A percentile compares a stretch with the other conserved stretches of the same genome.
Evolutionary conservation across 2,797 vertebrate genomes (phyloP).

Genomic region (Heterohyrax brucei): DNA sequence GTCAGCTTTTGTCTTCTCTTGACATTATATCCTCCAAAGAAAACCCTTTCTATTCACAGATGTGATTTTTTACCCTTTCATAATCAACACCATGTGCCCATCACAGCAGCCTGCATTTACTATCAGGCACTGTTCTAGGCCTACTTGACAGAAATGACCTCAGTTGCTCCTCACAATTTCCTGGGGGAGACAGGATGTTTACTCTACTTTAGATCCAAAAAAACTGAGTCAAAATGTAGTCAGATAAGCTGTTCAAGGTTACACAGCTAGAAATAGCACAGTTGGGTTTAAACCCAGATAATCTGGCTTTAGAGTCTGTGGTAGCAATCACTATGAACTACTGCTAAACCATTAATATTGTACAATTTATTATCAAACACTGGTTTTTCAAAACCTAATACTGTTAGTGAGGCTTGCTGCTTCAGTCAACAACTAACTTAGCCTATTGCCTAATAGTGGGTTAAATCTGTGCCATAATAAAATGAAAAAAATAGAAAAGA

Average conservation of each 20-base stretch:
- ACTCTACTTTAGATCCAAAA: neutral
- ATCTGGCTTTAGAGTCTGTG: neutral
- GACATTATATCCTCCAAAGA: neutral
- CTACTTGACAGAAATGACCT: neutral
- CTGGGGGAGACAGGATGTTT: neutral
- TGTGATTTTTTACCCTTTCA: neutral
- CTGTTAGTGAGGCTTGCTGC: neutral
- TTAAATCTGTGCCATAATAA: neutral
- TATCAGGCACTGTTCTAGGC: conserved; percentile 48
- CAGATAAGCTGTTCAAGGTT: neutral
- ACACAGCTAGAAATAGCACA: conserved; percentile 10
- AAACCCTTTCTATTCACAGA: neutral
- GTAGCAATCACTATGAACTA: neutral
- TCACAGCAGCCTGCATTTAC: neutral
- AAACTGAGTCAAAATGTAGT: conserved; percentile 12
- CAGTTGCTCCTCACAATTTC: neutral
- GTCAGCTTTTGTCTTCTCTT: conserved; percentile 7
- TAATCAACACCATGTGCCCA: neutral
- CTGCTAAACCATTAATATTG: neutral
- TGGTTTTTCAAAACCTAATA: conserved; percentile 33
- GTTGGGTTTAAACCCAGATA: neutral
- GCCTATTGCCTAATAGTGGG: neutral
- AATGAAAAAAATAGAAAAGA: neutral
- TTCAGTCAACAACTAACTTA: conserved; percentile 57
- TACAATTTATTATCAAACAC: neutral